These are phyloP conservation scores for Rhodophaea formosa DNA, from an alignment of 2,888 invertebrate genomes.

Conservation along the genomic window DNA sequence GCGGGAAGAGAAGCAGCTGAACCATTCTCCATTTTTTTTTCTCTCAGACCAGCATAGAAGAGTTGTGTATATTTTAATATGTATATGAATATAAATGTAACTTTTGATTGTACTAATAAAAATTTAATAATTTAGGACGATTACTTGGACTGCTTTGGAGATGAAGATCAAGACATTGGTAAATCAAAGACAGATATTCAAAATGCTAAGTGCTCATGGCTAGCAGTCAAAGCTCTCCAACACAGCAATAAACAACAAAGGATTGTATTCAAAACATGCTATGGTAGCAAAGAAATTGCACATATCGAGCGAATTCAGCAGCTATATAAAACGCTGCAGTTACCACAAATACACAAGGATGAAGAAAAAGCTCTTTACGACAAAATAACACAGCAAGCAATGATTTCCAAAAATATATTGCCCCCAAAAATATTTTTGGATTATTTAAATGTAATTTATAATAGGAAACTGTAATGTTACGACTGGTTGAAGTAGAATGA, in stretches of 20 bases:
- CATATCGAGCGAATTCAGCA: slow-evolving; percentile 75
- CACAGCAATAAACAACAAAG: slow-evolving; percentile 84
- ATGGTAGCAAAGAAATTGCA: slow-evolving; percentile 84
- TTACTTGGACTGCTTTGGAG: slow-evolving; percentile 92
- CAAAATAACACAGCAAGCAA: slow-evolving; percentile 83
- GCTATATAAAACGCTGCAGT: slow-evolving; percentile 81
- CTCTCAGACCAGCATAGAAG: too few species aligned
- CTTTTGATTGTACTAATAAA: neutral
- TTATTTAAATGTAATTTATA: slow-evolving; percentile 19
- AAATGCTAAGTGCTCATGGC: slow-evolving; percentile 96
- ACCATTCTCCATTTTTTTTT: too few species aligned
- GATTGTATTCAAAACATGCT: slow-evolving; percentile 85
- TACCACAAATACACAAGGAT: slow-evolving; percentile 84
- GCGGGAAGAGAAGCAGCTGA: too few species aligned
- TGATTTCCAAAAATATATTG: slow-evolving; percentile 8
- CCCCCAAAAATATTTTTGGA: slow-evolving; percentile 19
- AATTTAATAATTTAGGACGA: slow-evolving; percentile 83
- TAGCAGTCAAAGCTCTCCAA: slow-evolving; percentile 89
- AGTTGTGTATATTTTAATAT: too few species aligned
- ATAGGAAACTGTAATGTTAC: neutral
- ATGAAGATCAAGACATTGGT: slow-evolving; percentile 59
- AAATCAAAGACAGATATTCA: slow-evolving; percentile 55
- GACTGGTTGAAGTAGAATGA: neutral
- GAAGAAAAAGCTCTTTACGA: slow-evolving; percentile 89
- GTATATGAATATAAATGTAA: too few species aligned